Evolutionary conservation across 2,888 invertebrate species (phyloP), one percentile per base, ranked within the genome.

Genomic region (Phasia obesa): DNA sequence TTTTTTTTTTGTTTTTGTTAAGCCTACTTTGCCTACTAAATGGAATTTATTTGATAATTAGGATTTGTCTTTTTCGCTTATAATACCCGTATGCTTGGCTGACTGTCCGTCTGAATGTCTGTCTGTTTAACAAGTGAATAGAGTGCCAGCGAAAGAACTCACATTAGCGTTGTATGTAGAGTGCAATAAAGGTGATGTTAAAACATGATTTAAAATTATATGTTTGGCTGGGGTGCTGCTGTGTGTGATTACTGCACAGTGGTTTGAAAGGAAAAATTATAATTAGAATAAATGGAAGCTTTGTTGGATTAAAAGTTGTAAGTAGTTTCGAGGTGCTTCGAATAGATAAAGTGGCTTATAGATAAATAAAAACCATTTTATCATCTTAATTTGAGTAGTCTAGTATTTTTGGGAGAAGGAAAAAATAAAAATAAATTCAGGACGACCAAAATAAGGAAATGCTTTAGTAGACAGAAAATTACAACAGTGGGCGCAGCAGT

Each of bases 11-110:
- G 9, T 23, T 19, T 59, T 65, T 49, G 35, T 11, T 5, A 35
- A 44, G 17, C 73, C 51, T 51, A 31, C 23, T 77, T 82, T 85
- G 88, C 88, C 88, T 88, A 88, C 88, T 71, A 88, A 88, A 87
- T 87, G 87, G 88, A 88, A 89, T 89, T 89, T 89, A 89, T 89
- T 89, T 88, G 89, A 88, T 89, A 89, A 89, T 89, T 89, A 89
- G 89, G 90, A 89, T 88, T 89, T 88, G 89, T 89, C 87, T 88
- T 88, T 88, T 87, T 88, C 70, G 70, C 70, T 79, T 76, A 79
- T 83, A 82, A 82, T 53, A 53, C 27, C 59, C 38, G 31, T 71
- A 42, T 60, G 69, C 51, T 60, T 21, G 53, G 38, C 21, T 15
- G 7, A 15, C 17, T 19, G 44, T 70, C 31, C 15, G 57, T 13